Conservation (phyloP, 2,113 vertebrate genomes). For the Platysteira castanea region DNA sequence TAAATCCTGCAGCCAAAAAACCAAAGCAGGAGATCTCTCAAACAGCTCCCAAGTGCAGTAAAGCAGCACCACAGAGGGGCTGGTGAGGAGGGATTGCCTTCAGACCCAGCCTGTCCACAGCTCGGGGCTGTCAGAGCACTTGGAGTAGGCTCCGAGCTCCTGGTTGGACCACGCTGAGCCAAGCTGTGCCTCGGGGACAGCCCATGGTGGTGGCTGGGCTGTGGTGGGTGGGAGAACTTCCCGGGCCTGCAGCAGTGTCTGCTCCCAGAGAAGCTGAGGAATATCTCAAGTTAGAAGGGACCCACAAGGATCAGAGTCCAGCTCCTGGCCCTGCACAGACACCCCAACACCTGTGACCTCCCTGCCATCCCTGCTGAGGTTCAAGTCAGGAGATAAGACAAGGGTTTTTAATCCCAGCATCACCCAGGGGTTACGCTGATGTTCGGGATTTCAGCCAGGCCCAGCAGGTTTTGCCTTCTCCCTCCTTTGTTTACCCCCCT, state of each 20-base stretch:
- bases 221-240: not conserved
- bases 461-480: not conserved
- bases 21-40: not conserved
- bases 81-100: not conserved
- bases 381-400: not conserved
- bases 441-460: not conserved
- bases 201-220: not conserved
- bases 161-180: not conserved
- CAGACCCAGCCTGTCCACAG: not conserved
- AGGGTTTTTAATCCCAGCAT: not conserved
- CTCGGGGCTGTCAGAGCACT: not conserved
- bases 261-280: not conserved
- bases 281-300: not conserved
- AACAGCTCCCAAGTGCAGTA: not conserved
- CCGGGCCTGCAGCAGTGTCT: not conserved
- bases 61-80: not conserved
- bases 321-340: not conserved
- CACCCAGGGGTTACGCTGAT: not conserved
- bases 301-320: not conserved
- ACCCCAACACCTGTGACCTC: not conserved
- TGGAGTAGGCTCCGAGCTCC: not conserved
- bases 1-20: conserved; percentile 13
- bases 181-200: not conserved
- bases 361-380: not conserved
- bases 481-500: not conserved